A percentile compares a stretch with the other conserved stretches of the same genome.
Conservation (phyloP, 2,888 invertebrate species). For the Habroteleia sp. region DNA sequence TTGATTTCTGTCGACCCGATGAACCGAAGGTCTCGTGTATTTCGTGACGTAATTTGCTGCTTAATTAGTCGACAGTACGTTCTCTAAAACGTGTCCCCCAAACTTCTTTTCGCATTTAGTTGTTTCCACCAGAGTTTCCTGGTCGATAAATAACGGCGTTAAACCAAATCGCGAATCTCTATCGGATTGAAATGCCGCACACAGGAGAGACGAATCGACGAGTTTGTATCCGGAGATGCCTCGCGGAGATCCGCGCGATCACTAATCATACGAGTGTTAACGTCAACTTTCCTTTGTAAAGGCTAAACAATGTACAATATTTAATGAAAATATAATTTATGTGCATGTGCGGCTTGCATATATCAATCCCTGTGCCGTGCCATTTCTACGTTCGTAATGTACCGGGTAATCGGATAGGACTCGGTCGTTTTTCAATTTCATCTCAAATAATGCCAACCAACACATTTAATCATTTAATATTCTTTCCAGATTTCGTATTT, state of each 20-base stretch:
- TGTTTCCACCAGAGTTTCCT: too few relatives aligned
- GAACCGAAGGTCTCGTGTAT: constrained; percentile 26
- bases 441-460: constrained; percentile 29
- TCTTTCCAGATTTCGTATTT: too few relatives aligned
- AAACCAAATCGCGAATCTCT: background rate
- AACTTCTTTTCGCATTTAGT: too few relatives aligned
- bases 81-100: too few relatives aligned
- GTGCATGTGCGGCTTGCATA: constrained; percentile 33
- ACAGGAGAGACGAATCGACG: constrained; percentile 1
- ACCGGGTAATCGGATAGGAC: constrained; percentile 46
- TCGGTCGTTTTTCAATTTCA: constrained; percentile 45
- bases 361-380: constrained; percentile 50
- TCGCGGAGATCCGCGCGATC: constrained; percentile 34
- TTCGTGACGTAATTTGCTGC: constrained; percentile 35
- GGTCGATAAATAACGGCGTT: constrained; percentile 1
- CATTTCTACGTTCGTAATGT: constrained; percentile 53
- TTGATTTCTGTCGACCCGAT: constrained; percentile 53
- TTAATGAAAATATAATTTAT: constrained; percentile 58
- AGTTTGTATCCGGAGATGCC: constrained; percentile 21
- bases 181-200: constrained; percentile 2
- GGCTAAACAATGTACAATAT: constrained; percentile 54
- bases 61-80: constrained; percentile 34
- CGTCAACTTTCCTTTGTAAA: constrained; percentile 56
- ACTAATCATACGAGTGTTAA: constrained; percentile 56
- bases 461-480: constrained; percentile 1